Evolutionary conservation across 2,888 invertebrate genomes (phyloP), one percentile per base, ranked within the genome.

Genomic region (Apoda limacodes): DNA sequence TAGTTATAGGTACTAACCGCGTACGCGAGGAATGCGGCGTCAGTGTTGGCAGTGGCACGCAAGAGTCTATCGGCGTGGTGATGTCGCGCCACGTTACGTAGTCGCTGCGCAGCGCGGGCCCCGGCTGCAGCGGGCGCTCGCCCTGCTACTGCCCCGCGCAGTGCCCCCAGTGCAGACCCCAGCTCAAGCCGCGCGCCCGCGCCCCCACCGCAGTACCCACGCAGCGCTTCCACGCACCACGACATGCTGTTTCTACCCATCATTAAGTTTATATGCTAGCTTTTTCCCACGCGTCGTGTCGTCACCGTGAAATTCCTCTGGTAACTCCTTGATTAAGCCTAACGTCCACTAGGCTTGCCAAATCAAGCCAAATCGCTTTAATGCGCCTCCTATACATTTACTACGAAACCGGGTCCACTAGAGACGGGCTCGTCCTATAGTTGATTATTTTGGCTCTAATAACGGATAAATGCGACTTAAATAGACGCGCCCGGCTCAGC

Each of bases 211-310:
- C 86, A 35, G n/a, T 97, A 95, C 25, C 90, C 89, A 59, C 95
- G 94, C 28, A 98, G 91, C 12, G 92, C 88, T 48, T 96, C 95
- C 30, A 97, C 93, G 66, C 98, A 98, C 97, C 96, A 96, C 44
- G 66, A 70, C 49, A 70, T 60, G 13, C 71, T 65, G 2, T n/a
- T n/a, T n/a, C n/a, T n/a, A n/a, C n/a, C n/a, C n/a, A n/a, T n/a
- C n/a, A n/a, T n/a, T n/a, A n/a, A n/a, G n/a, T n/a, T n/a, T n/a
- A n/a, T n/a, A n/a, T n/a, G n/a, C n/a, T n/a, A n/a, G n/a, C n/a
- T n/a, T n/a, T n/a, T n/a, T n/a, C n/a, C n/a, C n/a, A n/a, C n/a
- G n/a, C n/a, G n/a, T n/a, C n/a, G n/a, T n/a, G n/a, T n/a, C n/a
- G n/a, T n/a, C n/a, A n/a, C n/a, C n/a, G n/a, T n/a, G n/a, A n/a